Evolutionary conservation across 1,140 invertebrate genomes (phyloP).

Genomic region (Diorhabda sublineata): DNA sequence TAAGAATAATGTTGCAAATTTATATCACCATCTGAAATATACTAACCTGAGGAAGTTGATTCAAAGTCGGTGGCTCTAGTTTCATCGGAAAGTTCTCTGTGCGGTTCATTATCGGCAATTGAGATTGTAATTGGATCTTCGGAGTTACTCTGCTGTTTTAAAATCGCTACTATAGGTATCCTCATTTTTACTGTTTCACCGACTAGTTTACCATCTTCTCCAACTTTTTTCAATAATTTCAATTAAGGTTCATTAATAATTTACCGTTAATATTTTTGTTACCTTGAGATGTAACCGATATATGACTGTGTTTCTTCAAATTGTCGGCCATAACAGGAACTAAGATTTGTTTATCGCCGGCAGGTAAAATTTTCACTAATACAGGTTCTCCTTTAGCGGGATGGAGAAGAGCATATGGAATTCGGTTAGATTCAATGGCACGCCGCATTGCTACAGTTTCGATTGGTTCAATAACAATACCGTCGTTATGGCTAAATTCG

Average conservation of each 20-base stretch:
- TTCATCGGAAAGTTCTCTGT: conserved; percentile 20
- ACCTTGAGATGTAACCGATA: conserved; percentile 36
- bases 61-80: conserved; percentile 10
- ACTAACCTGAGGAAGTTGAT: neutral
- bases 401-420: conserved; percentile 57
- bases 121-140: conserved; percentile 30
- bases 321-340: conserved; percentile 45
- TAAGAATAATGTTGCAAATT: too few relatives aligned
- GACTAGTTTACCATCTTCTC: conserved; percentile 9
- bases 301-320: conserved; percentile 41
- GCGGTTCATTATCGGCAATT: conserved; percentile 36
- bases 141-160: conserved; percentile 37
- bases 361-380: conserved; percentile 56
- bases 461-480: conserved; percentile 54
- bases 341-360: conserved; percentile 51
- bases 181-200: conserved; percentile 42
- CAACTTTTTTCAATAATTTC: too few relatives aligned
- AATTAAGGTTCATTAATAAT: neutral
- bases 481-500: conserved; percentile 17
- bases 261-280: neutral
- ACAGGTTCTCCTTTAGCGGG: conserved; percentile 57
- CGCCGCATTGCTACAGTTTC: conserved; percentile 57
- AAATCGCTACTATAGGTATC: conserved; percentile 44
- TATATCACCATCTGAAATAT: neutral
- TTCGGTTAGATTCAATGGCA: conserved; percentile 49